These are phyloP conservation scores for Dasypus novemcinctus DNA, from an alignment of 2,113 vertebrate species.

Conservation along the genomic window DNA sequence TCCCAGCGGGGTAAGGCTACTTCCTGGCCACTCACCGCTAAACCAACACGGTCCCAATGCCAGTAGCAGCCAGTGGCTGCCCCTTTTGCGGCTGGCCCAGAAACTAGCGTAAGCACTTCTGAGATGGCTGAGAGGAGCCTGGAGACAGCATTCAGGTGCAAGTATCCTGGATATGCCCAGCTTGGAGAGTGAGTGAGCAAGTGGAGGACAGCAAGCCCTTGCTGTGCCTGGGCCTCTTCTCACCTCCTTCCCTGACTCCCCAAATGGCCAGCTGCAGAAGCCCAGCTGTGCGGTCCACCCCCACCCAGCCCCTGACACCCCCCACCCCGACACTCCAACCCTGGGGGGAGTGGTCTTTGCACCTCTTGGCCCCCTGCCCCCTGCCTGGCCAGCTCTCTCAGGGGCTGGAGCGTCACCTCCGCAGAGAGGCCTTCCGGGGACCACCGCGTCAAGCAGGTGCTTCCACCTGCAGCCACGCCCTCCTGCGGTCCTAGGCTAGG, in stretches of 20 bases:
- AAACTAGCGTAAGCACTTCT: not conserved
- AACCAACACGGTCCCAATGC: fast-evolving
- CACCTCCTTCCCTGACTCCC: not conserved
- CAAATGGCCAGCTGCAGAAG: not conserved
- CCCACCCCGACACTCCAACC: not conserved
- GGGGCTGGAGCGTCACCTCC: not conserved
- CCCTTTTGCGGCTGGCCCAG: not conserved
- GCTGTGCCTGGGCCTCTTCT: not conserved
- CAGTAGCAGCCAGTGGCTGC: not conserved
- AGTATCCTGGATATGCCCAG: too few species aligned
- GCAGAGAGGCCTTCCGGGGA: not conserved
- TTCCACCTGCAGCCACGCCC: not conserved
- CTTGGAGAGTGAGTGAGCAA: not conserved
- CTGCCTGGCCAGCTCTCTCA: not conserved
- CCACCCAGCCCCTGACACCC: not conserved
- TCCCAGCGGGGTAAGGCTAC: not conserved
- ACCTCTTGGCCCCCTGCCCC: not conserved
- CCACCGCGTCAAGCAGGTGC: too few species aligned
- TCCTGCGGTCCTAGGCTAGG: fast-evolving
- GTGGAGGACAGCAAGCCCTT: not conserved
- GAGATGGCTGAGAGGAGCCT: not conserved
- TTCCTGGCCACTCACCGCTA: fast-evolving
- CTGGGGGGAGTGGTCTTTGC: not conserved
- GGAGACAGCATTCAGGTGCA: not conserved
- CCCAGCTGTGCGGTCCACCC: fast-evolving